phyloP scores from a whole-genome alignment of 1,140 invertebrate species.

The Musca vetustissima region DNA sequence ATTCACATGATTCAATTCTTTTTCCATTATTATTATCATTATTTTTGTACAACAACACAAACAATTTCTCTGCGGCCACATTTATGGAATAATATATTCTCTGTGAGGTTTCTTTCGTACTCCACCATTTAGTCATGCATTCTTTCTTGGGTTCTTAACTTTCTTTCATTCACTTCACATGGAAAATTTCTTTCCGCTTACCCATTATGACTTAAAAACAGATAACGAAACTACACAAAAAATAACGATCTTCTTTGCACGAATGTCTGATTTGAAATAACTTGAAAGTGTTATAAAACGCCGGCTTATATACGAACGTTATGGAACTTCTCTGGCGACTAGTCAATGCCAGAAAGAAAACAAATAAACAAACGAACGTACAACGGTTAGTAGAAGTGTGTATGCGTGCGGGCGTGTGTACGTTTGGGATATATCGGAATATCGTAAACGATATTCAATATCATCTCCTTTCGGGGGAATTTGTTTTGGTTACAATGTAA shows the following conservation, averaged over 20 bases:
- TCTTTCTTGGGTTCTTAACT: constrained; percentile 3
- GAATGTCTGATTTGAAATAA: constrained; percentile 35
- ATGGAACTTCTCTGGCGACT: not conserved
- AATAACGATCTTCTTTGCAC: constrained; percentile 31
- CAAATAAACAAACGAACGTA: not conserved
- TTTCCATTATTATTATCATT: constrained; percentile 2
- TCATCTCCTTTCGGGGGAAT: no score
- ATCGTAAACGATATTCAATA: no score
- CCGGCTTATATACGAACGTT: constrained; percentile 34
- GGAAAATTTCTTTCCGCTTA: constrained; percentile 3
- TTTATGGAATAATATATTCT: not conserved
- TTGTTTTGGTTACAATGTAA: no score
- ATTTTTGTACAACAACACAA: not conserved
- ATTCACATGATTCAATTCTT: not conserved
- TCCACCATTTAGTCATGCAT: not conserved
- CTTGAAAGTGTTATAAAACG: not conserved
- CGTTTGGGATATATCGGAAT: no score
- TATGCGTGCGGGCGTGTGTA: constrained; percentile 2
- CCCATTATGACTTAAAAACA: constrained; percentile 8
- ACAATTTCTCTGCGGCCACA: not conserved
- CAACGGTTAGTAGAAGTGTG: not conserved
- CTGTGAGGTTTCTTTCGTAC: not conserved
- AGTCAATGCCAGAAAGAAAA: not conserved
- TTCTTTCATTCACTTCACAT: not conserved
- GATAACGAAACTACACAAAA: no score